phyloP scores from a whole-genome alignment of 2,797 vertebrate species.

The Myotis planiceps region DNA sequence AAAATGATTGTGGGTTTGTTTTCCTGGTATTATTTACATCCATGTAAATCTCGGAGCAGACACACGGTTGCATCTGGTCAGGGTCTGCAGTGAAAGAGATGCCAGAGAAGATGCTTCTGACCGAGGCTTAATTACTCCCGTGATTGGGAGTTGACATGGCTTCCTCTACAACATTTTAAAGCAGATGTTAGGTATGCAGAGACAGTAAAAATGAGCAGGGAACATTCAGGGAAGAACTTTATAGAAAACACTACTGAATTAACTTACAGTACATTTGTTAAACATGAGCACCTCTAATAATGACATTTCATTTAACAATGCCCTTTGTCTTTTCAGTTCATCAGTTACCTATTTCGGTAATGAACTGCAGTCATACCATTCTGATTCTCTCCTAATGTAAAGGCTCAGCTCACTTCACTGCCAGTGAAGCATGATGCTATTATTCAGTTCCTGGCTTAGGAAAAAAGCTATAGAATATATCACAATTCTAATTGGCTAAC shows the following conservation, averaged over 20 bases:
- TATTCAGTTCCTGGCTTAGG: slow-evolving; percentile 89
- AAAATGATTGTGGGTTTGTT: slow-evolving; percentile 40
- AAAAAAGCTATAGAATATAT: slow-evolving; percentile 88
- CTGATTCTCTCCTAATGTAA: slow-evolving; percentile 91
- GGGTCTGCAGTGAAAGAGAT: slow-evolving; percentile 28
- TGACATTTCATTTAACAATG: slow-evolving; percentile 92
- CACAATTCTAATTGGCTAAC: slow-evolving; percentile 86
- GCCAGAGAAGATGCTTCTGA: slow-evolving; percentile 28
- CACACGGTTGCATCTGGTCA: neutral
- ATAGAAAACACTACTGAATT: slow-evolving; percentile 89
- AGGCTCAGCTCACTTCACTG: slow-evolving; percentile 90
- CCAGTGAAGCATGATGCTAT: slow-evolving; percentile 90
- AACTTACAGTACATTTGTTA: slow-evolving; percentile 92
- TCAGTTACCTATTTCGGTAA: slow-evolving; percentile 92
- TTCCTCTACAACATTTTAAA: slow-evolving; percentile 75
- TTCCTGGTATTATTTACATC: neutral
- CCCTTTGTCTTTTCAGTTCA: slow-evolving; percentile 92
- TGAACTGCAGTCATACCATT: slow-evolving; percentile 90
- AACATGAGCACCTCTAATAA: slow-evolving; percentile 91
- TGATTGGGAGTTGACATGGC: slow-evolving; percentile 31
- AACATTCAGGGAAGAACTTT: slow-evolving; percentile 86
- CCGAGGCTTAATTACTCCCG: slow-evolving; percentile 25
- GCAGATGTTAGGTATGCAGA: slow-evolving; percentile 65
- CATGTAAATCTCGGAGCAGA: slow-evolving; percentile 46
- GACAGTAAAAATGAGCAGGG: slow-evolving; percentile 75